Conservation (phyloP, 92 coral and sea anemone species). For the Meandrina meandrites region DNA sequence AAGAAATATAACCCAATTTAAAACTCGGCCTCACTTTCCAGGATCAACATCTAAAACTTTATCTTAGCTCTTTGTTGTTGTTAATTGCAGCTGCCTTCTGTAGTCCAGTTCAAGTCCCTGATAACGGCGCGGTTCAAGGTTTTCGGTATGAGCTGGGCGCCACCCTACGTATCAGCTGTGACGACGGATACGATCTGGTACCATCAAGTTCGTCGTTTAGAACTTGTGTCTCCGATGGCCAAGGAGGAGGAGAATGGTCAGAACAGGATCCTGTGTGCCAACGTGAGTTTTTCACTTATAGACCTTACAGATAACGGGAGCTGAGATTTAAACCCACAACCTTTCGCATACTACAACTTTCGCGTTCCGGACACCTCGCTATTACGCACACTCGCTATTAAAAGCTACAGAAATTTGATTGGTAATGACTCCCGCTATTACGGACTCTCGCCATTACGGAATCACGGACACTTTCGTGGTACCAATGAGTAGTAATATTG, state of each 20-base stretch:
- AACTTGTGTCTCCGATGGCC: slow-evolving; percentile 57
- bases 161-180: slow-evolving; percentile 88
- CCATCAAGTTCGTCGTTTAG: slow-evolving; percentile 86
- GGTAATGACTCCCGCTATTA: too few species aligned
- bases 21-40: background rate
- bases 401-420: too few species aligned
- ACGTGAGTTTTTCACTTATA: slow-evolving; percentile 64
- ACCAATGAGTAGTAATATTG: too few species aligned
- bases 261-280: slow-evolving; percentile 83
- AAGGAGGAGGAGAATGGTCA: slow-evolving; percentile 83
- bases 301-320: too few species aligned
- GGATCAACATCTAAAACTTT: background rate
- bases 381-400: too few species aligned
- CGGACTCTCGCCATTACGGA: too few species aligned
- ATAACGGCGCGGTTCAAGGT: slow-evolving; percentile 81
- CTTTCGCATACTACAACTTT: too few species aligned
- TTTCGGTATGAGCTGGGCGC: slow-evolving; percentile 91
- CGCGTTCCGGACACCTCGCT: too few species aligned
- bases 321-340: too few species aligned
- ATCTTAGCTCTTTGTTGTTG: background rate
- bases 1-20: too few species aligned
- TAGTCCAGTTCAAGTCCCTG: slow-evolving; percentile 72
- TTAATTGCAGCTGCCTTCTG: slow-evolving; percentile 83
- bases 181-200: slow-evolving; percentile 67
- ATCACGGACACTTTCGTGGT: too few species aligned